Percentiles rank a stretch among this genome's conserved stretches.
Conservation (phyloP, 2,113 vertebrate genomes). For the Antigone vipio region DNA sequence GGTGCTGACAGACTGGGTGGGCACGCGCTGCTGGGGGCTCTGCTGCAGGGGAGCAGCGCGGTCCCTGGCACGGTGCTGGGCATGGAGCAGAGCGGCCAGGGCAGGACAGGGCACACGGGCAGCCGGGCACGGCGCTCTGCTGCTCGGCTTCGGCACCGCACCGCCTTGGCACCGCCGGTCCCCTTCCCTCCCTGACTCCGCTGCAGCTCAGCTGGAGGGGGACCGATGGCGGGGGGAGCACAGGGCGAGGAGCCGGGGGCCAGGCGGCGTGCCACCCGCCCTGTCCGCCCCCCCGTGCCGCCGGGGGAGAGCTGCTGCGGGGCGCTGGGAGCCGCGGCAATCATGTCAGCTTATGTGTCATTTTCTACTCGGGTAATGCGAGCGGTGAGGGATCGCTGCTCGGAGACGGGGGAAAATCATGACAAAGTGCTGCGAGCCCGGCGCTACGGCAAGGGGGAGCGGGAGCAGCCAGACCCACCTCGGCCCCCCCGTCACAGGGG, state of each 20-base stretch:
- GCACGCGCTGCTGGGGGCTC: background rate
- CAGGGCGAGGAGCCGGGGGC: background rate
- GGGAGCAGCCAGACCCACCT: background rate
- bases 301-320: background rate
- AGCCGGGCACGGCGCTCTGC: no score
- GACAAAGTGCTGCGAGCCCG: background rate
- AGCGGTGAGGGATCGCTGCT: background rate
- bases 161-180: accelerated
- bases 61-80: background rate
- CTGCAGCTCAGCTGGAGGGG: background rate
- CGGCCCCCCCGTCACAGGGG: no score
- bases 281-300: background rate
- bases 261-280: background rate
- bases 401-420: background rate
- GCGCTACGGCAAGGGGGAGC: background rate
- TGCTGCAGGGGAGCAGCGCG: background rate
- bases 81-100: background rate
- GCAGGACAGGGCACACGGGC: no score
- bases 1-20: background rate
- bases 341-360: background rate
- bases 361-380: background rate
- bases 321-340: background rate
- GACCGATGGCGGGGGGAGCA: no score
- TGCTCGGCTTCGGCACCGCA: accelerated
- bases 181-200: background rate